These are phyloP conservation scores for Tolypeutes matacus DNA, from an alignment of 2,797 vertebrate genomes.

Conservation along the genomic window DNA sequence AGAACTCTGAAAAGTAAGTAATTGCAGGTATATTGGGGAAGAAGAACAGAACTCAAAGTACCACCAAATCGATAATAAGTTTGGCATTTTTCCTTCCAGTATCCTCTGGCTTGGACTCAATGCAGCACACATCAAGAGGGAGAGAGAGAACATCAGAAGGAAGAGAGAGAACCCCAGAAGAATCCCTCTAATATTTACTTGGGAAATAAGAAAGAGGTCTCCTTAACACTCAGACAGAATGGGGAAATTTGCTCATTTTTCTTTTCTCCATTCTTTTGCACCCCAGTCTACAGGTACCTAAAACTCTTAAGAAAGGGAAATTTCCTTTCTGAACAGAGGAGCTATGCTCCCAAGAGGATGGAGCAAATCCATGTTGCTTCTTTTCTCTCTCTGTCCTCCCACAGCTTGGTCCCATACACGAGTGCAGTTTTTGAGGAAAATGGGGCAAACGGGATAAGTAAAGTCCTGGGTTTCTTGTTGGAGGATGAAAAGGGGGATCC, in stretches of 20 bases:
- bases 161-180: background rate
- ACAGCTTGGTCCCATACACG: background rate
- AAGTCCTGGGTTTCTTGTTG: background rate
- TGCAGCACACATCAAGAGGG: background rate
- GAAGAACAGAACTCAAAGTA: background rate
- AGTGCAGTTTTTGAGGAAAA: background rate
- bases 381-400: background rate
- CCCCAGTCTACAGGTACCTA: background rate
- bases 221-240: background rate
- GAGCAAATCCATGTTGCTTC: background rate
- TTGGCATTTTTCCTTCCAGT: background rate
- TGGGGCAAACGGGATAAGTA: background rate
- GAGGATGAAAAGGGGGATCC: background rate
- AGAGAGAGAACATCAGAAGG: too few species aligned
- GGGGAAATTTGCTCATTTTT: background rate
- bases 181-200: background rate
- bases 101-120: background rate
- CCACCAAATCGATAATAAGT: background rate
- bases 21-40: background rate
- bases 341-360: background rate
- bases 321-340: background rate
- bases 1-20: background rate
- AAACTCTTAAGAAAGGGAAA: background rate
- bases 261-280: background rate
- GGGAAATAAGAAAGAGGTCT: background rate